A percentile compares a stretch with the other conserved stretches of the same genome.
phyloP scores from a whole-genome alignment of 2,797 vertebrate genomes.

The Melanogrammus aeglefinus region DNA sequence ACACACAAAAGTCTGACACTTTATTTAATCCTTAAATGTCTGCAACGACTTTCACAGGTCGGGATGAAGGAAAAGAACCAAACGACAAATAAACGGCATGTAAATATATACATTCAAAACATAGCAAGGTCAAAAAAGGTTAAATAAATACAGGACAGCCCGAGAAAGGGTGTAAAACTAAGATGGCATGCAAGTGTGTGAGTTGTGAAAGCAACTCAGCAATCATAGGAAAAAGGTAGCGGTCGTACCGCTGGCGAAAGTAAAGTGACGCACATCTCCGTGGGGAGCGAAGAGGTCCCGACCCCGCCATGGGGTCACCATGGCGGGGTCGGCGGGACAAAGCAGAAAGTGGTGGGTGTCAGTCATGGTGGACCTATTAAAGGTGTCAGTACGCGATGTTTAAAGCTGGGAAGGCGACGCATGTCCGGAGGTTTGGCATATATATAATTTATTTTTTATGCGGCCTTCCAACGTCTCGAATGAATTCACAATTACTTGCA shows the following conservation, averaged over 20 bases:
- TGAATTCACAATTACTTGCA: too few relatives aligned
- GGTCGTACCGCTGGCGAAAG: slow-evolving; percentile 52
- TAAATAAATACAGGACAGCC: slow-evolving; percentile 83
- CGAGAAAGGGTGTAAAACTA: slow-evolving; percentile 78
- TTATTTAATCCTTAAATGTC: slow-evolving; percentile 75
- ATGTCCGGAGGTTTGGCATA: too few relatives aligned
- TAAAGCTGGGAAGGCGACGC: too few relatives aligned
- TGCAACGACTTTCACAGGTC: slow-evolving; percentile 87
- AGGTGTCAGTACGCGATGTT: too few relatives aligned
- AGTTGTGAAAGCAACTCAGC: not conserved
- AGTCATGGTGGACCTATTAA: too few relatives aligned
- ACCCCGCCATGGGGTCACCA: not conserved
- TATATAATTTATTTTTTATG: too few relatives aligned
- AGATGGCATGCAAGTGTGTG: slow-evolving; percentile 24
- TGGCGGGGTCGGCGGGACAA: too few relatives aligned
- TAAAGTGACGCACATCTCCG: slow-evolving; percentile 37
- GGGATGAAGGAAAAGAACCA: slow-evolving; percentile 68
- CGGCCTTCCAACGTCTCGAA: too few relatives aligned
- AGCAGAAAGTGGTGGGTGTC: too few relatives aligned
- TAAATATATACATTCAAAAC: slow-evolving; percentile 88
- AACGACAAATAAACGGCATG: slow-evolving; percentile 14
- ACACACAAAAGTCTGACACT: slow-evolving; percentile 45
- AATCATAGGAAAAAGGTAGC: slow-evolving; percentile 53
- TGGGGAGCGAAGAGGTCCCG: not conserved
- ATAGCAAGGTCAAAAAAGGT: slow-evolving; percentile 69